Evolutionary conservation across 1,140 invertebrate species (phyloP), one percentile per base, ranked within the genome.

Genomic region (Wasmannia auropunctata): DNA sequence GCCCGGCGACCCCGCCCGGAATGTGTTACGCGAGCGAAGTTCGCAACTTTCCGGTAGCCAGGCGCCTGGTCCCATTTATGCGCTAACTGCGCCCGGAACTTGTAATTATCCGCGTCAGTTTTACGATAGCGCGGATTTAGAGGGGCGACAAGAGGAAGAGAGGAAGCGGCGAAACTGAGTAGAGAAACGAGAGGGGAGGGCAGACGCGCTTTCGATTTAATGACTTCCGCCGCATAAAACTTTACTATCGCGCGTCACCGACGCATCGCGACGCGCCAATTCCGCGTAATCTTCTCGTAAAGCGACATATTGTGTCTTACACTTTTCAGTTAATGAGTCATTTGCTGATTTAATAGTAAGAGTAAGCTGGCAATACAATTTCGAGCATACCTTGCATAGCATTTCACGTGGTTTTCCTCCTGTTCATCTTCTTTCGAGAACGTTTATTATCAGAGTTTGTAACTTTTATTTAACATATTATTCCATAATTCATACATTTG

Each of bases 61-160:
- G 22, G 34, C 25, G 87, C 16, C 54, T 56, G 40, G 28, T 75
- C 31, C 84, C 87, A 86, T 89, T 89, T 81, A 75, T 63, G 54
- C 46, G 70, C 40, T 79, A 88, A 89, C 85, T 89, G 83, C 56
- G 54, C 75, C 16, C 63, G 37, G 76, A 88, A 86, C 79, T 63
- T 77, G 87, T 69, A 87, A 90, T 90, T 90, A 90, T 89, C 77
- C 77, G 43, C 74, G 77, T 87, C 70, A 67, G 72, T 87, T 90
- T 87, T 84, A 87, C 87, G 85, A 88, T 77, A 56, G 84, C 56
- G 54, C n/a, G 75, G 54, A 89, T 89, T 89, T 86, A n/a, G n/a
- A 75, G 49, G 56, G 37, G 77, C n/a, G 51, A 72, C 49, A 56
- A 70, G 67, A 51, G 79, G 28, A 11, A 70, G 31, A 46, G 51